Percentiles rank a stretch among this genome's conserved stretches.
Conservation (phyloP, 1,140 invertebrate genomes). For the Ephestia elutella region DNA sequence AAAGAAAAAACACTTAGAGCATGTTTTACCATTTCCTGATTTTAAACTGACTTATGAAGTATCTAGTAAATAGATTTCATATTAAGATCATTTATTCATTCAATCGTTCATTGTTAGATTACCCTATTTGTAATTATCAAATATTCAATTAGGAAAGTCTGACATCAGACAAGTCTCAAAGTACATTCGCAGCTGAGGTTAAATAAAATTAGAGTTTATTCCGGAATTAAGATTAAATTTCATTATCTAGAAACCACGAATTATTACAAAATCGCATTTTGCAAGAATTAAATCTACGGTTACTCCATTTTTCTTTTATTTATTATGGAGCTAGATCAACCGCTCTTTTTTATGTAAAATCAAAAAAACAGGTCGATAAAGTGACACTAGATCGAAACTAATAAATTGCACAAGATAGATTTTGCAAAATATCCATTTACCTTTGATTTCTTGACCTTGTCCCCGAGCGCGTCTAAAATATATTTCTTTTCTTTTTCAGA, state of each 20-base stretch:
- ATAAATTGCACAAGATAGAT: constrained; percentile 9
- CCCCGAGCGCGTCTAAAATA: constrained; percentile 57
- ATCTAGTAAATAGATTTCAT: background rate
- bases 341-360: background rate
- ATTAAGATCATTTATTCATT: background rate
- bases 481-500: constrained; percentile 80
- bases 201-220: too few species aligned
- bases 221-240: too few species aligned
- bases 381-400: background rate
- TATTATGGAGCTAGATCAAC: background rate
- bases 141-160: too few species aligned
- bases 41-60: too few species aligned
- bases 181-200: too few species aligned
- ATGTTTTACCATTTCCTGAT: too few species aligned
- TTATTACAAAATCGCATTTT: background rate
- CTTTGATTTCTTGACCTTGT: constrained; percentile 60
- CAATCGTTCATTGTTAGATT: too few species aligned
- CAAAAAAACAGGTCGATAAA: background rate
- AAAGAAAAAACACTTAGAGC: background rate
- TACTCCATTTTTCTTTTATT: background rate
- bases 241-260: background rate
- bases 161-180: too few species aligned
- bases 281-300: background rate
- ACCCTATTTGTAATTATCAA: background rate
- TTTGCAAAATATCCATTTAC: constrained; percentile 37